Evolutionary conservation across 1,140 invertebrate species (phyloP), one percentile per base, ranked within the genome.

Genomic region (Coelopa frigida): DNA sequence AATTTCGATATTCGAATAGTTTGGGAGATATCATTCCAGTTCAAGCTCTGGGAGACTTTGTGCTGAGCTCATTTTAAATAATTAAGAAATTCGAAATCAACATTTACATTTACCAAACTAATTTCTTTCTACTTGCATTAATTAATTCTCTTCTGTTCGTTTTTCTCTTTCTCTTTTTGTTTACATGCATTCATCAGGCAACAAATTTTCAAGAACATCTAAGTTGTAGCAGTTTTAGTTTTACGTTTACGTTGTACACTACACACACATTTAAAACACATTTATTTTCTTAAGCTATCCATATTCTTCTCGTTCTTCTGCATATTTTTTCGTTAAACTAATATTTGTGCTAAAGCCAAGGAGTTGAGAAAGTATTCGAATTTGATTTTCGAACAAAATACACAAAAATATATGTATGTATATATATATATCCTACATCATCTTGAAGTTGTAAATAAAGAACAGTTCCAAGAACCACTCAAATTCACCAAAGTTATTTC

Each of bases 111-210:
- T n/a, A n/a, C n/a, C n/a, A n/a, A n/a, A n/a, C n/a, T n/a, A n/a
- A n/a, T n/a, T n/a, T n/a, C n/a, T n/a, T n/a, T n/a, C n/a, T n/a
- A n/a, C n/a, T 8, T 36, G 33, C 18, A 29, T 7, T 29, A 8
- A 8, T 29, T 29, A 29, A 29, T 29, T 29, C n/a, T 29, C n/a
- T 29, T 8, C 4, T 26, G 23, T 40, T 24, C 22, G 17, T 40
- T 22, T 12, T 18, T 33, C 35, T 43, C 5, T 36, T 1, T 14
- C 36, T 26, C 11, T n/a, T 38, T 46, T 39, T 14, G 10, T 26
- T 20, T 18, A 33, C 39, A 44, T 49, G 40, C 47, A 49, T 43
- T 43, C 41, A 44, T 43, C 33, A n/a, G 41, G 47, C 41, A 49
- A 49, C 41, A 48, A 49, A 18, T 26, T 10, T 35, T 44, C 27